Conservation (phyloP, 2,888 invertebrate species). For the Vannuccia rotundouncinata region DNA sequence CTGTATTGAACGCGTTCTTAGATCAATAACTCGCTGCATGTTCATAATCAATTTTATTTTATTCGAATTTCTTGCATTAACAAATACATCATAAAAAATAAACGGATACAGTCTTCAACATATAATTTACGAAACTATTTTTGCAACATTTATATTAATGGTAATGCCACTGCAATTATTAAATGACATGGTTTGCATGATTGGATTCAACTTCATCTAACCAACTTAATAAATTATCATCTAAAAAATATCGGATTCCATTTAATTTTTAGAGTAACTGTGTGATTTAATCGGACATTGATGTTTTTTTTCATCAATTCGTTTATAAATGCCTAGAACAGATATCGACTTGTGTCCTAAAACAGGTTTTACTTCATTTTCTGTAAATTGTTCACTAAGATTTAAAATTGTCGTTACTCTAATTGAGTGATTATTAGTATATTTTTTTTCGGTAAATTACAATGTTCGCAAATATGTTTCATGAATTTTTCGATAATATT, state of each 20-base stretch:
- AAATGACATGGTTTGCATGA: neutral
- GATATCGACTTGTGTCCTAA: neutral
- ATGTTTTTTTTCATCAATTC: neutral
- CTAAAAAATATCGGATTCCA: neutral
- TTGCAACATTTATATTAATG: slow-evolving; percentile 13
- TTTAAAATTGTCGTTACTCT: neutral
- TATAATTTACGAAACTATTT: slow-evolving; percentile 24
- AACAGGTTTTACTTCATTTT: neutral
- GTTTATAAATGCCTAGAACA: neutral
- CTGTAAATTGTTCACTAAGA: neutral
- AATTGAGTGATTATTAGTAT: neutral
- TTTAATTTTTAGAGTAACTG: neutral
- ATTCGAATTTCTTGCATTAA: neutral
- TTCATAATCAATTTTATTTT: slow-evolving; percentile 20
- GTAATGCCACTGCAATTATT: slow-evolving; percentile 16
- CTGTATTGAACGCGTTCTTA: slow-evolving; percentile 20
- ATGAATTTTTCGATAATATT: neutral
- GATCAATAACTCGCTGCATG: neutral
- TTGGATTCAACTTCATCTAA: neutral
- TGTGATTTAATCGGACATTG: neutral
- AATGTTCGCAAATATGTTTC: neutral
- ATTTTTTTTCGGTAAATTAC: neutral
- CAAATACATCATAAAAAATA: slow-evolving; percentile 10
- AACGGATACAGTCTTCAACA: slow-evolving; percentile 14
- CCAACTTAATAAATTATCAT: neutral